A percentile compares a stretch with the other conserved stretches of the same genome.
Conservation (phyloP, 2,113 vertebrate species). For the Pachypanchax playfairii region DNA sequence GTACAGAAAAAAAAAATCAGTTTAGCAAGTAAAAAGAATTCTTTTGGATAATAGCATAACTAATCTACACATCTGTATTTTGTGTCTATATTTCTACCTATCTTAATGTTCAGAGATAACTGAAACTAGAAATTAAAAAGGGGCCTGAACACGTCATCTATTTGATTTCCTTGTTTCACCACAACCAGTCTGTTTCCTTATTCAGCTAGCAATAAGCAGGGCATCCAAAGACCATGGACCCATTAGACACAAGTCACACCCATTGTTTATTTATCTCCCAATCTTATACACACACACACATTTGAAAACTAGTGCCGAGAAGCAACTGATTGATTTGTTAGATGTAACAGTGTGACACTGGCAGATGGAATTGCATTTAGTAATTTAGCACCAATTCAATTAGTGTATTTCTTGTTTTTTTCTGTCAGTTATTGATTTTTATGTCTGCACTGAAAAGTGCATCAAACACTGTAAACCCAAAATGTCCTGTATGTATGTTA, state of each 20-base stretch:
- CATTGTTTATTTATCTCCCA: constrained; percentile 5
- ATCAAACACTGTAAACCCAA: not conserved
- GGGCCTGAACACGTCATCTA: not conserved
- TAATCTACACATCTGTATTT: not conserved
- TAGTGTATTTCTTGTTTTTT: no score
- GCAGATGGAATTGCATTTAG: constrained; percentile 51
- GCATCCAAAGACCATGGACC: not conserved
- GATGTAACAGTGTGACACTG: constrained; percentile 16
- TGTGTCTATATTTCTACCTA: not conserved
- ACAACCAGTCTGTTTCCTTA: constrained; percentile 6
- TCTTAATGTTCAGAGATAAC: not conserved
- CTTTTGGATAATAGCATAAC: no score
- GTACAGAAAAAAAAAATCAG: not conserved
- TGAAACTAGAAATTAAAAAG: constrained; percentile 14
- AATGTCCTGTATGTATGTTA: not conserved
- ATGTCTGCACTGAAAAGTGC: not conserved
- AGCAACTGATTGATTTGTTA: constrained; percentile 25
- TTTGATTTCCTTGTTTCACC: constrained; percentile 13
- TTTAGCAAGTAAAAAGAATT: not conserved
- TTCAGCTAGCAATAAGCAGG: not conserved
- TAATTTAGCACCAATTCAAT: constrained; percentile 49
- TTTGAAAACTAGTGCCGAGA: constrained; percentile 12
- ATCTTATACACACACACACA: not conserved
- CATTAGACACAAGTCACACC: constrained; percentile 15
- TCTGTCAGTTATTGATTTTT: constrained; percentile 39